Percentiles rank a stretch among this genome's conserved stretches.
phyloP scores from a whole-genome alignment of 2,113 vertebrate genomes.

The Actenoides lindsayi region DNA sequence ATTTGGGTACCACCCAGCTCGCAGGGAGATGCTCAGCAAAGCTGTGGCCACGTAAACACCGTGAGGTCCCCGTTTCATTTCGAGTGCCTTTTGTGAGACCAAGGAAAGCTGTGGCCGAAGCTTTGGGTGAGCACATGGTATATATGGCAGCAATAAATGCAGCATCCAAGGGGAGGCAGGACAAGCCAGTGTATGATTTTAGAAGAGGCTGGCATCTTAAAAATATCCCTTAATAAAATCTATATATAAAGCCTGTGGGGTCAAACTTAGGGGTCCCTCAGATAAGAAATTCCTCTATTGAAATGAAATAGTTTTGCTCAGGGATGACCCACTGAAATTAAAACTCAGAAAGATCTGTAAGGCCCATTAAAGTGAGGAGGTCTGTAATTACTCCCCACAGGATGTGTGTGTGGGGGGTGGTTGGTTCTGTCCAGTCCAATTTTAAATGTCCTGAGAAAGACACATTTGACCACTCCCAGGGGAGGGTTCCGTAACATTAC shows the following conservation, averaged over 20 bases:
- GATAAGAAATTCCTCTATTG: background rate
- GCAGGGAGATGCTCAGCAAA: background rate
- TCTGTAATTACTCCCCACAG: background rate
- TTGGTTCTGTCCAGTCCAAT: background rate
- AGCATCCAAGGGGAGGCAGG: background rate
- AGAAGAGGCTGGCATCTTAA: background rate
- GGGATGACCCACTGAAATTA: background rate
- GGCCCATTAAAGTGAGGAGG: background rate
- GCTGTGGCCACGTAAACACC: accelerated
- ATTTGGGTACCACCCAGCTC: background rate
- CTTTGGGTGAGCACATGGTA: accelerated
- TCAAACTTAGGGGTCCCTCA: background rate
- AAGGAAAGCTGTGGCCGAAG: background rate
- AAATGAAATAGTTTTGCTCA: accelerated
- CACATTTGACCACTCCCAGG: accelerated
- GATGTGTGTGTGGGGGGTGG: too few species aligned
- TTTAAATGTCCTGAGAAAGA: background rate
- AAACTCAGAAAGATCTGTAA: background rate
- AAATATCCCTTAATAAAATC: background rate
- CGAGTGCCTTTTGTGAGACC: background rate
- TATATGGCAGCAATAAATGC: background rate
- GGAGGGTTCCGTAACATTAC: background rate
- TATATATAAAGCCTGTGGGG: background rate
- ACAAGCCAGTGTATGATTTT: background rate
- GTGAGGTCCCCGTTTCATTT: accelerated